Percentiles rank a stretch among this genome's conserved stretches.
Conservation (phyloP, 2,888 invertebrate species). For the Epirrhoe alternata region DNA sequence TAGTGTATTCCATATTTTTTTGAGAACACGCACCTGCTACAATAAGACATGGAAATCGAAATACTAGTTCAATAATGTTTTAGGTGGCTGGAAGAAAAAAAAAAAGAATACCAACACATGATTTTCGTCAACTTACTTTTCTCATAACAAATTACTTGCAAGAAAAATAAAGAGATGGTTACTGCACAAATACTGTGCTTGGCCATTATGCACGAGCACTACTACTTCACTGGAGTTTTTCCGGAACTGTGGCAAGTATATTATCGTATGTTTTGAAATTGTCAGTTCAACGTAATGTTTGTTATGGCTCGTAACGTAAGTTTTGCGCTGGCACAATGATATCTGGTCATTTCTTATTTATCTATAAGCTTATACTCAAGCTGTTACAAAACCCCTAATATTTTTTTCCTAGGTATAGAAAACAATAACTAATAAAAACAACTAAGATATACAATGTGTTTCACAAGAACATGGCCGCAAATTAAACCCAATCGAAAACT, state of each 20-base stretch:
- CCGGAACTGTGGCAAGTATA: background rate
- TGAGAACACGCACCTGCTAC: too few species aligned
- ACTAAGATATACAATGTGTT: too few species aligned
- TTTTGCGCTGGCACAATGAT: background rate
- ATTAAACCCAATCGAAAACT: too few species aligned
- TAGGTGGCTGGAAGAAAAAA: background rate
- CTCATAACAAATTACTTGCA: conserved; percentile 57
- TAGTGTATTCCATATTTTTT: too few species aligned
- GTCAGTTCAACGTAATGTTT: conserved; percentile 25
- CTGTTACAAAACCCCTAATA: too few species aligned
- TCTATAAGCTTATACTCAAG: too few species aligned
- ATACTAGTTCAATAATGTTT: background rate
- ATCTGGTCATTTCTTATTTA: too few species aligned
- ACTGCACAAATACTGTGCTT: conserved; percentile 28
- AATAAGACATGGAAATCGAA: too few species aligned
- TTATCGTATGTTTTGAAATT: conserved; percentile 31
- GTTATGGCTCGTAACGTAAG: conserved; percentile 18
- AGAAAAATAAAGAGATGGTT: conserved; percentile 43
- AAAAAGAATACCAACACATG: too few species aligned
- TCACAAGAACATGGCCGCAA: too few species aligned
- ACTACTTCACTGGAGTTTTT: conserved; percentile 14
- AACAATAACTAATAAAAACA: too few species aligned
- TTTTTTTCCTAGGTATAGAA: too few species aligned
- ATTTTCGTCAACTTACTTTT: conserved; percentile 59
- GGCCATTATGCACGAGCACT: conserved; percentile 33